Base-by-base conservation (phyloP, 2,888 invertebrate species). In the Sepioteuthis lessoniana region DNA sequence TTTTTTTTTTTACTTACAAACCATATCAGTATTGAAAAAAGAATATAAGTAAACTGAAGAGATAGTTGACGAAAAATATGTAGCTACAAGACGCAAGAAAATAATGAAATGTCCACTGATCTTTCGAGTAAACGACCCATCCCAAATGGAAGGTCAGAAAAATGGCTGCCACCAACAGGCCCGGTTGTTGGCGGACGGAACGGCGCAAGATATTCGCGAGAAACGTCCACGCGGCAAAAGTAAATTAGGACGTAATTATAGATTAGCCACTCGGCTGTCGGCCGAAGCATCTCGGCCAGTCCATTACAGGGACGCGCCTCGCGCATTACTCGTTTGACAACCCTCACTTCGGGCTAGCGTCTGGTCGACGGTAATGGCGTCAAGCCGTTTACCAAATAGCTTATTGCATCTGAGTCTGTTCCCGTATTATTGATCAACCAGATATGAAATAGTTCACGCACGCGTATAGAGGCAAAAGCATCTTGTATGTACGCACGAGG, bases 181-280 rank as follows among this genome's bases (percentile, higher is more conserved):
- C 76, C 16, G 76, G n/a, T 35, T 76, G 31, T 76, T 76, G n/a
- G n/a, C n/a, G n/a, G 76, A 76, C 76, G n/a, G 76, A n/a, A n/a
- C n/a, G 76, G 76, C 76, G 76, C n/a, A 76, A 76, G 76, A 76
- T 35, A 76, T 76, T 76, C 76, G n/a, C n/a, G n/a, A 76, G 76
- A 76, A 76, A 76, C 5, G 35, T 76, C 76, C 76, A n/a, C 55
- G 55, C 55, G 28, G 55, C 76, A 76, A 76, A 76, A 76, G n/a
- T 76, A 76, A 76, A 76, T 76, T 76, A 76, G 76, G 35, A 76
- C 76, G 76, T 76, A 76, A 76, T 76, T 76, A 76, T 76, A 76
- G 76, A 76, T 76, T n/a, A 25, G 16, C n/a, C 76, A 35, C 76
- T 76, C 76, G 76, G 35, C 76, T 76, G 76, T 76, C 76, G 76